Evolutionary conservation across 2,797 vertebrate genomes (phyloP), one percentile per base, ranked within the genome.

Genomic region (Rhinogobio ventralis): DNA sequence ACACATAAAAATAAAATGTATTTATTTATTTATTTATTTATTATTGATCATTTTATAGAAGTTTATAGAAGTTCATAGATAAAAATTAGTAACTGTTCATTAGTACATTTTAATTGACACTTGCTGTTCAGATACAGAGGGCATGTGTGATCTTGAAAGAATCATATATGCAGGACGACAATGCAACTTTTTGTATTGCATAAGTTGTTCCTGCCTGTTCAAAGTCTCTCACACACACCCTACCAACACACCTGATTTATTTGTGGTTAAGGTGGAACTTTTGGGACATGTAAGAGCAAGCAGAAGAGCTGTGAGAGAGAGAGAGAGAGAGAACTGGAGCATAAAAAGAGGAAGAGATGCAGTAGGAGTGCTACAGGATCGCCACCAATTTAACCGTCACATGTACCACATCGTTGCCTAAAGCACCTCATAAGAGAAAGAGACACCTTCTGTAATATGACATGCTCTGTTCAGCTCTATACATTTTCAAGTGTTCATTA

Each of bases 61-160:
- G 28, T 62, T 62, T 28, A 28, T 14, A 28, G 57, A 62, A 25
- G 11, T 73, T 30, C 15, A 73, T 23, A 7, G 10, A 74, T 53
- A 53, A 23, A 53, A 53, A 53, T 74, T 8, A 75, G 49, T 14
- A 33, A 8, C 72, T 55, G 19, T 36, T 74, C 19, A 33, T 74
- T 11, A 17, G 10, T 30, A 46, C 69, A 30, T 53, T 46, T 69
- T 60, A 30, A 45, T 13, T 66, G 33, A 36, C 69, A 77, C 1
- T 51, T 82, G 23, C 72, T 89, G 39, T 62, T 76, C 67, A 60
- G 69, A 60, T 66, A 75, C 66, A 64, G 36, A 23, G 60, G 86
- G 82, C 88, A 87, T 88, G 88, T 88, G 86, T 83, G 64, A 79
- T 88, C 89, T 87, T 89, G 88, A 87, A 86, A 51, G 25, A 81